A percentile compares a stretch with the other conserved stretches of the same genome.
These are phyloP conservation scores for Channa maculata DNA, from an alignment of 2,113 vertebrate species.

Conservation along the genomic window DNA sequence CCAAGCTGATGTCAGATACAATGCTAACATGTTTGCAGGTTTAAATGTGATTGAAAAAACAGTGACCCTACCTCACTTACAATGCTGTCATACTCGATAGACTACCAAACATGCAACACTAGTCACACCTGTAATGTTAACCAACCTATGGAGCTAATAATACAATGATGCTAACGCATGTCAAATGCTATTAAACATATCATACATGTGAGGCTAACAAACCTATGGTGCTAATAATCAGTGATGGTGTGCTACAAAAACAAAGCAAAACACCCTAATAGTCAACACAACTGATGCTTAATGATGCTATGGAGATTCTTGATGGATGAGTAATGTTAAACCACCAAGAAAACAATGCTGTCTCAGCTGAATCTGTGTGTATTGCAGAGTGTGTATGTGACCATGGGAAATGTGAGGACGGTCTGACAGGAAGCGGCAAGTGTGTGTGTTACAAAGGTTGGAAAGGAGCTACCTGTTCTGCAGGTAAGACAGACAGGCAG, in stretches of 20 bases:
- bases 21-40: too few relatives aligned
- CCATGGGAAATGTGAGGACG: slow-evolving; percentile 91
- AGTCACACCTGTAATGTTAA: background rate
- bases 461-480: slow-evolving; percentile 87
- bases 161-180: background rate
- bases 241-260: too few relatives aligned
- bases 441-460: slow-evolving; percentile 92
- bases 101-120: background rate
- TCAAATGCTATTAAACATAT: too few relatives aligned
- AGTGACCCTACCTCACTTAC: too few relatives aligned
- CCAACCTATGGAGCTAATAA: too few relatives aligned
- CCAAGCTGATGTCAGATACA: too few relatives aligned
- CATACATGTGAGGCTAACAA: background rate
- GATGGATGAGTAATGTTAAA: too few relatives aligned
- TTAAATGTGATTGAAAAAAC: too few relatives aligned
- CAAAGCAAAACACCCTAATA: too few relatives aligned
- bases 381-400: slow-evolving; percentile 88
- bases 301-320: too few relatives aligned
- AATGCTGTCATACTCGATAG: too few relatives aligned
- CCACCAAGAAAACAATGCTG: background rate
- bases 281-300: too few relatives aligned
- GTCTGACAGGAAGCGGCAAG: slow-evolving; percentile 87
- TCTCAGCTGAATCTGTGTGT: slow-evolving; percentile 7
- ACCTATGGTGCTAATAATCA: background rate
- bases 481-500: slow-evolving; percentile 78